A percentile compares a stretch with the other conserved stretches of the same genome.
phyloP scores from a whole-genome alignment of 2,113 vertebrate species.

The Poeciliopsis occidentalis region DNA sequence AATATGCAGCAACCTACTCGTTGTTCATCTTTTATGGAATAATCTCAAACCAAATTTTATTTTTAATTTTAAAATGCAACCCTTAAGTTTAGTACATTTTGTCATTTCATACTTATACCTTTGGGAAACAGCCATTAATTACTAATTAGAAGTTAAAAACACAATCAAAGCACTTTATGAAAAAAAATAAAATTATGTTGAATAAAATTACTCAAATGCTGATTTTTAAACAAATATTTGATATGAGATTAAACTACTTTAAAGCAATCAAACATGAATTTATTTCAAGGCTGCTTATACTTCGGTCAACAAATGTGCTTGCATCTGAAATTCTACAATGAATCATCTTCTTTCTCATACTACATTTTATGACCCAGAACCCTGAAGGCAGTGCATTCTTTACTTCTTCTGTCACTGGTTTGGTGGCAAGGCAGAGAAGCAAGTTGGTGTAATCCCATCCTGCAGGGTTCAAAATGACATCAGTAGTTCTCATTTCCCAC shows the following conservation, averaged over 20 bases:
- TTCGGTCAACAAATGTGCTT: not conserved
- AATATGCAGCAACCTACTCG: not conserved
- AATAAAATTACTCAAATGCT: too few species aligned
- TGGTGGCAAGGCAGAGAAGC: slow-evolving; percentile 62
- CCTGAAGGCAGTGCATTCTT: slow-evolving; percentile 75
- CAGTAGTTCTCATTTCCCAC: slow-evolving; percentile 78
- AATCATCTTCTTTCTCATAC: slow-evolving; percentile 57
- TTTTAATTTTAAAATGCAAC: not conserved
- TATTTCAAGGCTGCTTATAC: too few species aligned
- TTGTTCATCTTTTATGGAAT: not conserved
- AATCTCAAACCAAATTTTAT: not conserved
- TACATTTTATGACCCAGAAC: slow-evolving; percentile 52
- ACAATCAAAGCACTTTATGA: too few species aligned
- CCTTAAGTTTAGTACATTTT: not conserved
- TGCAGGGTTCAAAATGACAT: slow-evolving; percentile 69
- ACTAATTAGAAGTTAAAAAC: too few species aligned
- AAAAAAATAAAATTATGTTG: too few species aligned
- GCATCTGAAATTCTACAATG: slow-evolving; percentile 37
- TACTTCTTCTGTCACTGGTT: slow-evolving; percentile 62
- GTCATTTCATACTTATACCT: too few species aligned
- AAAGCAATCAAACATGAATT: too few species aligned
- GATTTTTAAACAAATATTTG: too few species aligned
- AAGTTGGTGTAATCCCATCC: slow-evolving; percentile 78
- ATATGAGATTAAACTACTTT: too few species aligned
- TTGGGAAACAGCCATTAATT: too few species aligned